Evolutionary conservation across 2,113 vertebrate genomes (phyloP).

Genomic region (Callipepla squamata): DNA sequence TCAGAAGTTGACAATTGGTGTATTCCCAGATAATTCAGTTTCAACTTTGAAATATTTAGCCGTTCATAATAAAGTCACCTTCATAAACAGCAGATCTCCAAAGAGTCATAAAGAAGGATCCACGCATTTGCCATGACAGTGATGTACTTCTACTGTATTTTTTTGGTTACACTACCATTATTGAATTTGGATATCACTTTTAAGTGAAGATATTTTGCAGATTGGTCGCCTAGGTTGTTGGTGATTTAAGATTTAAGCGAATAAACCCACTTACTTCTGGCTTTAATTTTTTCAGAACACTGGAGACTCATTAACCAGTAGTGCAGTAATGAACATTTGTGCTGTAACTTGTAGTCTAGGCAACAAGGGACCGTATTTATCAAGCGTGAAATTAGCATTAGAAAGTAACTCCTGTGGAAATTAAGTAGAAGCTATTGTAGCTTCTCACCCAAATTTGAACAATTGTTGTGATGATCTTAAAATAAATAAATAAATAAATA

Average conservation of each 20-base stretch:
- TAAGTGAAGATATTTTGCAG: slow-evolving; percentile 5
- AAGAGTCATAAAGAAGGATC: neutral
- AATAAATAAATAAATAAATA: neutral
- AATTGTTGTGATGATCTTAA: neutral
- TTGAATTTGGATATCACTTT: rapidly evolving
- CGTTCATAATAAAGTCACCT: neutral
- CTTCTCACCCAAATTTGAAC: slow-evolving; percentile 6
- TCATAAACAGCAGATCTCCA: neutral
- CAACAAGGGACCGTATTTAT: slow-evolving; percentile 61
- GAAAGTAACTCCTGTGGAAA: slow-evolving; percentile 55
- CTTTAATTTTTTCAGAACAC: slow-evolving; percentile 49
- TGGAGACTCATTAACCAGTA: slow-evolving; percentile 71
- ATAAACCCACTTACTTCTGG: slow-evolving; percentile 49
- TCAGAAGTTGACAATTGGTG: neutral
- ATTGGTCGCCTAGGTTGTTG: neutral
- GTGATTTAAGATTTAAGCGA: slow-evolving; percentile 44
- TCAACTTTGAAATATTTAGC: neutral
- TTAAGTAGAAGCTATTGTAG: slow-evolving; percentile 33
- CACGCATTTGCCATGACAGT: rapidly evolving
- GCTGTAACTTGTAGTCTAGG: slow-evolving; percentile 58
- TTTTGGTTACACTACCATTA: neutral
- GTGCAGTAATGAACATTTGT: slow-evolving; percentile 54
- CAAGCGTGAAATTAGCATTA: slow-evolving; percentile 73
- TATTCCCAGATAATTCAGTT: neutral
- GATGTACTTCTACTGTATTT: neutral